A percentile compares a stretch with the other conserved stretches of the same genome.
These are phyloP conservation scores for Acromyrmex heyeri DNA, from an alignment of 1,140 invertebrate species.

Conservation along the genomic window DNA sequence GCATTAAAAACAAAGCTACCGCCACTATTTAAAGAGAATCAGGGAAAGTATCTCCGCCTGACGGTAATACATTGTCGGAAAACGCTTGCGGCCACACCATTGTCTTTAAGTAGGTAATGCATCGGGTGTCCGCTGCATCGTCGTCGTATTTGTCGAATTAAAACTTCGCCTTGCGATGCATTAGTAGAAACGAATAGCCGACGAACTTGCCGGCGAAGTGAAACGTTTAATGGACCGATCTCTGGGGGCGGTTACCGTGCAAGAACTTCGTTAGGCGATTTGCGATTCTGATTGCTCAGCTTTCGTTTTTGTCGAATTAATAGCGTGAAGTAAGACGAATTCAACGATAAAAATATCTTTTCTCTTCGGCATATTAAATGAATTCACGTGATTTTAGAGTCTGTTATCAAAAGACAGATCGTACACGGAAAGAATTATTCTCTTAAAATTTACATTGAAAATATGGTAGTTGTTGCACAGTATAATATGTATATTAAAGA, in stretches of 20 bases:
- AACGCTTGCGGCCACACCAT: slow-evolving; percentile 72
- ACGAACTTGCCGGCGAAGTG: slow-evolving; percentile 11
- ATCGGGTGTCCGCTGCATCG: slow-evolving; percentile 56
- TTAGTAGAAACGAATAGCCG: slow-evolving; percentile 43
- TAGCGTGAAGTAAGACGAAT: slow-evolving; percentile 22
- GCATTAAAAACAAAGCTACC: slow-evolving; percentile 77
- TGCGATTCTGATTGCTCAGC: slow-evolving; percentile 8
- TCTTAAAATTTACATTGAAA: no score
- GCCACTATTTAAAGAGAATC: slow-evolving; percentile 75
- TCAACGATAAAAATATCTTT: background rate
- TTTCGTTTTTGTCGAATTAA: slow-evolving; percentile 21
- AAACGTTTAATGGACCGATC: slow-evolving; percentile 8
- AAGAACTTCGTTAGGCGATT: slow-evolving; percentile 47
- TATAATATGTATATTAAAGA: no score
- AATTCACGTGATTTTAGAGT: background rate
- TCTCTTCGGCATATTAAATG: background rate
- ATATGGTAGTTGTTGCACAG: no score
- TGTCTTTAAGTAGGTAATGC: slow-evolving; percentile 78
- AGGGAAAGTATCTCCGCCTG: slow-evolving; percentile 70
- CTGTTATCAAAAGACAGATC: background rate
- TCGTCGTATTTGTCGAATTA: slow-evolving; percentile 73
- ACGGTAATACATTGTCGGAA: slow-evolving; percentile 74
- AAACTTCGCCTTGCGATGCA: slow-evolving; percentile 64
- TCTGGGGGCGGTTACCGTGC: background rate
- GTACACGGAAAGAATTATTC: no score